Conservation (phyloP, 2,888 invertebrate genomes). For the Drosophila tripunctata region DNA sequence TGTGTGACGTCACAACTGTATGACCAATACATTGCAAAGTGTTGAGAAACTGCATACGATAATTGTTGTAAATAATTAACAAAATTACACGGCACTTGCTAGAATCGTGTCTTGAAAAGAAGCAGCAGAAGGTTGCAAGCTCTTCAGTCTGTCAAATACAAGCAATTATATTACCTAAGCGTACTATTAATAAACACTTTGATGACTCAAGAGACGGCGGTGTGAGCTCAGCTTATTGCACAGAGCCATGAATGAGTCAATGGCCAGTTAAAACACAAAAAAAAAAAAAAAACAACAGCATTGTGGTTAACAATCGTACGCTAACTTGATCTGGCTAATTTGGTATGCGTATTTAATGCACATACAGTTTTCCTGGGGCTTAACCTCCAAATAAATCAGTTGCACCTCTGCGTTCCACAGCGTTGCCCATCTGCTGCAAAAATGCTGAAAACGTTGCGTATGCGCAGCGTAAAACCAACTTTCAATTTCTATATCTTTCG, state of each 20-base stretch:
- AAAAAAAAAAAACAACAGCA: no score
- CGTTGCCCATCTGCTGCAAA: slow-evolving; percentile 6
- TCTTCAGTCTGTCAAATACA: slow-evolving; percentile 54
- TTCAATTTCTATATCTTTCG: slow-evolving; percentile 44
- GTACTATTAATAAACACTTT: slow-evolving; percentile 52
- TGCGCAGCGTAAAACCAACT: slow-evolving; percentile 37
- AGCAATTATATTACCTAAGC: slow-evolving; percentile 67
- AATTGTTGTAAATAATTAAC: slow-evolving; percentile 70
- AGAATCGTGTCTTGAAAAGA: slow-evolving; percentile 57
- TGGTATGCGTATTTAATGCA: slow-evolving; percentile 42
- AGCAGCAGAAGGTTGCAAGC: not conserved
- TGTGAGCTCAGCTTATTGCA: slow-evolving; percentile 44
- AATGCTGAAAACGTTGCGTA: slow-evolving; percentile 40
- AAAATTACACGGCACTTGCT: slow-evolving; percentile 55
- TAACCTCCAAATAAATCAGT: slow-evolving; percentile 45
- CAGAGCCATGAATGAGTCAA: slow-evolving; percentile 57
- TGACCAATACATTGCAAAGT: slow-evolving; percentile 34
- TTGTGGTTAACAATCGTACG: slow-evolving; percentile 7
- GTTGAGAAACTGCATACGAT: slow-evolving; percentile 59
- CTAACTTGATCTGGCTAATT: slow-evolving; percentile 14
- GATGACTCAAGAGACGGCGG: slow-evolving; percentile 57
- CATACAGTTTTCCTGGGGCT: slow-evolving; percentile 24
- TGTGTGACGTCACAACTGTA: slow-evolving; percentile 27
- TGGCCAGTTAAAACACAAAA: no score
- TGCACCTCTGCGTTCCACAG: slow-evolving; percentile 61